Conservation (phyloP, 2,113 vertebrate species). For the Heteronetta atricapilla region DNA sequence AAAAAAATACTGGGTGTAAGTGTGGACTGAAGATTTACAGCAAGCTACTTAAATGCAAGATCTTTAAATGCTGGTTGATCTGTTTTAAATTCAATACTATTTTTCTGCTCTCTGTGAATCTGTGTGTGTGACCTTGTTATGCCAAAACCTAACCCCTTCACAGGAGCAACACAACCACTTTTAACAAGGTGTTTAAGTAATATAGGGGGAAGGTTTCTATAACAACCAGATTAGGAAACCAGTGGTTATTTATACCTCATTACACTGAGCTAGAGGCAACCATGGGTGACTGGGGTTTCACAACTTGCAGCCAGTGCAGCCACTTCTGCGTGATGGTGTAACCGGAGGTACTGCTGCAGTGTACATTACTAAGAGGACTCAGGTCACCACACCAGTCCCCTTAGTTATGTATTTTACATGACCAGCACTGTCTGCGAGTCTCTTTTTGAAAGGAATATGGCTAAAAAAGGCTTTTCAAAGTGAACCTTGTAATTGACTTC, state of each 20-base stretch:
- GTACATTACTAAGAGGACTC: not conserved
- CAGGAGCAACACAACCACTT: not conserved
- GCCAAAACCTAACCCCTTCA: not conserved
- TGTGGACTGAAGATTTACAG: not conserved
- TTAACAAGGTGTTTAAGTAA: not conserved
- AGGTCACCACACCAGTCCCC: not conserved
- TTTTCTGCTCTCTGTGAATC: not conserved
- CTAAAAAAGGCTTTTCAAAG: not conserved
- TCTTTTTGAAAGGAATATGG: not conserved
- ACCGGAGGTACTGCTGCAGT: not conserved
- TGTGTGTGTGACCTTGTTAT: not conserved
- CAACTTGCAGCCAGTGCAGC: not conserved
- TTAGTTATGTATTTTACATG: not conserved
- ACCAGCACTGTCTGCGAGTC: not conserved
- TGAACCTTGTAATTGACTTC: not conserved
- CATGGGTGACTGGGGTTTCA: fast-evolving
- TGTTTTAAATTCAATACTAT: not conserved
- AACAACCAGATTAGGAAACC: not conserved
- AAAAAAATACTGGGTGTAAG: not conserved
- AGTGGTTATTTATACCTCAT: not conserved
- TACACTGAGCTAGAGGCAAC: not conserved
- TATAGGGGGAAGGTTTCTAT: not conserved
- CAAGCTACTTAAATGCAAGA: not conserved
- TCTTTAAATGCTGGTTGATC: not conserved
- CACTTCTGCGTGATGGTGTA: not conserved